These are phyloP conservation scores for Hemiscyllium ocellatum DNA, from an alignment of 2,113 vertebrate species.

Conservation along the genomic window DNA sequence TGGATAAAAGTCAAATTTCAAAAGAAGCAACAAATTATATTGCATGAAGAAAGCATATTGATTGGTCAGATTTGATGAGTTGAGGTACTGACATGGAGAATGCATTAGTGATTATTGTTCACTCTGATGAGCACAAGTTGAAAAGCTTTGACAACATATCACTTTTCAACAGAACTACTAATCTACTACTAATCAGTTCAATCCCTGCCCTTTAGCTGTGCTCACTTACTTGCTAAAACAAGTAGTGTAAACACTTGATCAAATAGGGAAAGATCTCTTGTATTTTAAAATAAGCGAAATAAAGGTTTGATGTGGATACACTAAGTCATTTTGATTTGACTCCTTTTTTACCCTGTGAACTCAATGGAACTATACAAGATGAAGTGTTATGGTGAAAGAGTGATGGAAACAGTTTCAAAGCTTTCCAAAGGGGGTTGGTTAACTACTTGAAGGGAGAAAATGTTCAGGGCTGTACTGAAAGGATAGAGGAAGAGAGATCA, in stretches of 20 bases:
- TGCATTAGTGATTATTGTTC: too few relatives aligned
- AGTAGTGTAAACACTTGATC: not conserved
- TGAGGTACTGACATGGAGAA: too few relatives aligned
- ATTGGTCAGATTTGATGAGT: too few relatives aligned
- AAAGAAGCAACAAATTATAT: too few relatives aligned
- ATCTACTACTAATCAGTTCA: not conserved
- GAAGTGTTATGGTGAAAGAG: not conserved
- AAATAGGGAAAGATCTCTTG: not conserved
- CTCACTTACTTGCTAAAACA: not conserved
- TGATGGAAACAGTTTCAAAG: not conserved
- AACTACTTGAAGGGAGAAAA: not conserved
- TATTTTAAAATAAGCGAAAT: not conserved
- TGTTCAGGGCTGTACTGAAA: not conserved
- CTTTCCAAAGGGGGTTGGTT: not conserved
- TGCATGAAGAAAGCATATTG: too few relatives aligned
- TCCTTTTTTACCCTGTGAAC: not conserved
- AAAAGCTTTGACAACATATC: too few relatives aligned
- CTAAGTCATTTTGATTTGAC: not conserved
- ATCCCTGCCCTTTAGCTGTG: not conserved
- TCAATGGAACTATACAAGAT: not conserved
- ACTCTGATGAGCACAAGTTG: too few relatives aligned
- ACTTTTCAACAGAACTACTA: too few relatives aligned
- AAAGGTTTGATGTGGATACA: not conserved
- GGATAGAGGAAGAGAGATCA: not conserved
- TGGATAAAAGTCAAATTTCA: too few relatives aligned